These are phyloP conservation scores for Xiphorhynchus elegans DNA, from an alignment of 2,113 vertebrate genomes.

Conservation along the genomic window DNA sequence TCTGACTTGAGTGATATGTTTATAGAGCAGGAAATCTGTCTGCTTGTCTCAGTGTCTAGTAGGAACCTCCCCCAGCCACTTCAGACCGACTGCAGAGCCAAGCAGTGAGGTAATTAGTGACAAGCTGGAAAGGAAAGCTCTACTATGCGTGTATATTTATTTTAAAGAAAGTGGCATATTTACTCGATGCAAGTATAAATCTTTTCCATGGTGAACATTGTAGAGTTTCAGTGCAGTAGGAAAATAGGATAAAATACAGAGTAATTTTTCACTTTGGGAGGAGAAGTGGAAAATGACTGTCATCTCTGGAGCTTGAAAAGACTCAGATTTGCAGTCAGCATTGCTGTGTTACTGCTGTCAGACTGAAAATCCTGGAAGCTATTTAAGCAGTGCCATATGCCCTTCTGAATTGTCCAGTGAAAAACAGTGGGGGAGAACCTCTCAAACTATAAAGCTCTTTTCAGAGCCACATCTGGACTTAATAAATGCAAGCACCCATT, in stretches of 20 bases:
- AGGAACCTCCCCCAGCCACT: background rate
- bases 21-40: background rate
- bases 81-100: background rate
- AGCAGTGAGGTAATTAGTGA: background rate
- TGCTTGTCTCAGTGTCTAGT: background rate
- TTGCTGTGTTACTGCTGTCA: background rate
- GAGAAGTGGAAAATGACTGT: background rate
- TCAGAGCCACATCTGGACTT: constrained; percentile 2
- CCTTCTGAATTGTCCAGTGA: background rate
- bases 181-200: background rate
- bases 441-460: background rate
- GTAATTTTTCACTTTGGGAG: background rate
- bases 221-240: background rate
- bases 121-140: background rate
- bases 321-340: background rate
- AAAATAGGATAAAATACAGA: background rate
- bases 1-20: background rate
- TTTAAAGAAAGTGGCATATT: background rate
- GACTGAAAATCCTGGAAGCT: constrained; percentile 13
- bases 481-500: background rate
- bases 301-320: background rate
- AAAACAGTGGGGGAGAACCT: background rate
- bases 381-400: constrained; percentile 21
- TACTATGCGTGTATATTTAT: background rate
- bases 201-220: background rate